Percentiles rank a stretch among this genome's conserved stretches.
Conservation (phyloP, 2,888 invertebrate species). For the Norana najaformis region DNA sequence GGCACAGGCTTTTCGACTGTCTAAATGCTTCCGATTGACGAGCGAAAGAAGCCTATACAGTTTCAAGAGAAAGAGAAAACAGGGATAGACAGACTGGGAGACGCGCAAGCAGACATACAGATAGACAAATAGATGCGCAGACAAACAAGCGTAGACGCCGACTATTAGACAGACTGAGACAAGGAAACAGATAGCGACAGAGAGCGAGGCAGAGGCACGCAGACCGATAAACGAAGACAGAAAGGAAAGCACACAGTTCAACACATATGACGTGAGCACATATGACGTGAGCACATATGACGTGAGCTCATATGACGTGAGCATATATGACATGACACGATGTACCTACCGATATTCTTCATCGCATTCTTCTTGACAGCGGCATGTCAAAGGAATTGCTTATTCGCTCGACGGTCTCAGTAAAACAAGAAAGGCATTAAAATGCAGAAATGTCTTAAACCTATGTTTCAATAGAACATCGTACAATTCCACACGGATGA, state of each 20-base stretch:
- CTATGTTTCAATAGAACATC: not conserved
- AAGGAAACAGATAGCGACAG: not conserved
- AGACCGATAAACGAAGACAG: not conserved
- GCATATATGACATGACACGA: not conserved
- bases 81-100: not conserved
- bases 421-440: too few relatives aligned
- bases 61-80: not conserved
- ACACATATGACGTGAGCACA: too few relatives aligned
- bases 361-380: not conserved
- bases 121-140: not conserved
- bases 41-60: not conserved
- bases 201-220: not conserved
- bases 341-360: not conserved
- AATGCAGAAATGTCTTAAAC: not conserved
- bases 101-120: not conserved
- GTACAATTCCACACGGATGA: not conserved
- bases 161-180: not conserved
- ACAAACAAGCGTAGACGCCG: not conserved
- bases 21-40: not conserved
- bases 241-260: too few relatives aligned
- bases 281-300: not conserved
- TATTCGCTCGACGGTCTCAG: not conserved
- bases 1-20: not conserved
- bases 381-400: not conserved
- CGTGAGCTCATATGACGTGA: too few relatives aligned